Percentiles rank a stretch among this genome's conserved stretches.
Evolutionary conservation across 2,888 invertebrate species (phyloP).

Genomic region (Geophilus truncorum): DNA sequence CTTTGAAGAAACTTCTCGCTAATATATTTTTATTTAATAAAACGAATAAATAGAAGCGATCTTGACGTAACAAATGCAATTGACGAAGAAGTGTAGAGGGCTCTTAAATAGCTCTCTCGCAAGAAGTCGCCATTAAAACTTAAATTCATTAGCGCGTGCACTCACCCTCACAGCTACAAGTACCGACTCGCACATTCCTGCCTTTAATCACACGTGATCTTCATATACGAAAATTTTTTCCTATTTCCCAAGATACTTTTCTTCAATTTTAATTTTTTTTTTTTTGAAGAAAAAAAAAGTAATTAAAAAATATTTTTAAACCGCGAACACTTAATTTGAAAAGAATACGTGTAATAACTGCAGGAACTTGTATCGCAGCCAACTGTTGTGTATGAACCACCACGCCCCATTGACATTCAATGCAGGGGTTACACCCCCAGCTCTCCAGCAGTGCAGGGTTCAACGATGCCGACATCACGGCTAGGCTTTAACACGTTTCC

Average conservation of each 20-base stretch:
- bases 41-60: background rate
- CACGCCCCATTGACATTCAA: no score
- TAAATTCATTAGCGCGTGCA: constrained; percentile 14
- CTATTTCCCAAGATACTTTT: background rate
- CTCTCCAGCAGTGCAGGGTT: no score
- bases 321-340: no score
- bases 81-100: background rate
- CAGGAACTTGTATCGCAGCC: no score
- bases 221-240: background rate
- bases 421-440: no score
- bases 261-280: background rate
- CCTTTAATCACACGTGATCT: background rate
- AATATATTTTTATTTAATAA: background rate
- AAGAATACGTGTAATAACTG: no score
- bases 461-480: no score
- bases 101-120: background rate
- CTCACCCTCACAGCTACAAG: background rate
- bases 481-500: no score
- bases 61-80: background rate
- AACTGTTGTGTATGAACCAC: no score
- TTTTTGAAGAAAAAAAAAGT: no score
- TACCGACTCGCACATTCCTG: background rate
- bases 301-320: background rate
- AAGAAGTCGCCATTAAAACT: background rate
- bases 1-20: background rate